These are phyloP conservation scores for Mustela nigripes DNA, from an alignment of 2,113 vertebrate species.

Conservation along the genomic window DNA sequence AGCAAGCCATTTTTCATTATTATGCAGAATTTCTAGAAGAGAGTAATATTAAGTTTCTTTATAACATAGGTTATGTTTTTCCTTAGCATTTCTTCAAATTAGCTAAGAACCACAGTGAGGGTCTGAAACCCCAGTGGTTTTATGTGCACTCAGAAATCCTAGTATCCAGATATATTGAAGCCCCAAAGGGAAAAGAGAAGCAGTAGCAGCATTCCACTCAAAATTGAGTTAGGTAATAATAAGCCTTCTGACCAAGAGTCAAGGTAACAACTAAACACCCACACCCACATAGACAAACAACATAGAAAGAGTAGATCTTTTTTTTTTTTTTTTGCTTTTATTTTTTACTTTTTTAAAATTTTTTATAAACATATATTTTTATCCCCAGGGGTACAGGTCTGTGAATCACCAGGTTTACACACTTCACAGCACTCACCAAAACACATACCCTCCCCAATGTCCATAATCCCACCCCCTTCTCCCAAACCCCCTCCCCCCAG, in stretches of 20 bases:
- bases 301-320: background rate
- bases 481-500: too few relatives aligned
- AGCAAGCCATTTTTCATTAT: background rate
- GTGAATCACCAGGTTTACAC: too few relatives aligned
- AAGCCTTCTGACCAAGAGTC: background rate
- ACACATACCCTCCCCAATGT: too few relatives aligned
- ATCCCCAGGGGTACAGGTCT: too few relatives aligned
- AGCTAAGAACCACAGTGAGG: background rate
- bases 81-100: background rate
- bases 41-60: background rate
- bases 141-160: background rate
- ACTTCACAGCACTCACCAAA: too few relatives aligned
- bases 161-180: background rate
- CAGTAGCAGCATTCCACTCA: background rate
- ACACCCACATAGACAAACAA: fast-evolving
- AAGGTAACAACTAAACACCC: background rate
- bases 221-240: background rate
- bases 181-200: background rate
- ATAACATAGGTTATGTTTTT: background rate
- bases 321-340: too few relatives aligned
- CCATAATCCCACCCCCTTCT: too few relatives aligned
- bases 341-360: too few relatives aligned
- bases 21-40: background rate
- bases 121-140: background rate
- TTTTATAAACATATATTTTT: too few relatives aligned